Base-by-base conservation (phyloP, 2,888 invertebrate genomes). In the Tiliacea citrago region DNA sequence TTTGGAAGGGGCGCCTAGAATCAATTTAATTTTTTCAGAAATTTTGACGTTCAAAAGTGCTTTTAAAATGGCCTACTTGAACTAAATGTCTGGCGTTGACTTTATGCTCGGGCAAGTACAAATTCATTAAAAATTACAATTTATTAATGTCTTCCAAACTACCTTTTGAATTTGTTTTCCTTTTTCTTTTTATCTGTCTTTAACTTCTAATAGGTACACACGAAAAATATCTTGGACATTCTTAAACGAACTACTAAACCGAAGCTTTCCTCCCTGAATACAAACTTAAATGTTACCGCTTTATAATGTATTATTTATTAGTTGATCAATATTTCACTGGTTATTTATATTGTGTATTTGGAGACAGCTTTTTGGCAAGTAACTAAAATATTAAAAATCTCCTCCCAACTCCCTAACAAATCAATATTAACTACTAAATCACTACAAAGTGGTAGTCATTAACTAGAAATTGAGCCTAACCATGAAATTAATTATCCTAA, bases 401-500 rank as follows among this genome's bases (percentile, higher is more conserved):
- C 5, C 0, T 21, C 2, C 29, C 0, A 35, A 42, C 21, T n/a
- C n/a, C 18, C 16, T 8, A 75, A 75, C 39, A 75, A 78, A 78
- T 81, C 61, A 62, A 47, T 62, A 55, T 45, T 29, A 51, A 75
- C 18, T 10, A 35, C 66, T 81, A 57, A 81, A 77, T 66, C 81
- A 81, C 35, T 51, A 39, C n/a, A 39, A 58, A 78, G 8, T 42
- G 58, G 0, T 9, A 35, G 58, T 55, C 63, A 58, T 68, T 58
- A 55, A 55, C 58, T 45, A 67, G 69, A 73, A 81, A 79, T 81
- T 35, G 42, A 47, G 57, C 18, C 12, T 24, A 61, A 65, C 79
- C 65, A 51, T 42, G 67, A 79, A 70, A 81, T 81, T 74, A 74
- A 84, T 81, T 80, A 74, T 71, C 13, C 29, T 47, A 65, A 84